phyloP scores from a whole-genome alignment of 1,140 invertebrate species.

The Zeugodacus cucurbitae region DNA sequence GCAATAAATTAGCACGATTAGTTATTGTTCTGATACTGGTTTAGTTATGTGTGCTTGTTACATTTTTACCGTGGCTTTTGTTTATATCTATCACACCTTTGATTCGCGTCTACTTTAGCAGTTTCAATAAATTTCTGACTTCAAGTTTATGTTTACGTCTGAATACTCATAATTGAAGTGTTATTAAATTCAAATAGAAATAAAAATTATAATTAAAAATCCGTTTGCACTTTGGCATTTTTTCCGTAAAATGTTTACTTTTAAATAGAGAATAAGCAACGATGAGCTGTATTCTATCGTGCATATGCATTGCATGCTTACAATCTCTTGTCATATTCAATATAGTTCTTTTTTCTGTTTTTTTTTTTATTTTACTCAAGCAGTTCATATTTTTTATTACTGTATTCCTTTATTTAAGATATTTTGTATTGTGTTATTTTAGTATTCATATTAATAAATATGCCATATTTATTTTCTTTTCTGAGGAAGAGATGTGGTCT shows the following conservation, averaged over 20 bases:
- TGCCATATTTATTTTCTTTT: conserved; percentile 36
- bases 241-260: neutral
- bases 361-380: neutral
- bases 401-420: conserved; percentile 40
- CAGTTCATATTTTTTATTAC: conserved; percentile 28
- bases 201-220: conserved; percentile 9
- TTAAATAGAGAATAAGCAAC: neutral
- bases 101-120: neutral
- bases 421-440: conserved; percentile 35
- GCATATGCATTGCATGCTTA: neutral
- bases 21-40: conserved; percentile 7
- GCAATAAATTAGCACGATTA: neutral
- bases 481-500: conserved; percentile 17
- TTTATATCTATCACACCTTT: neutral
- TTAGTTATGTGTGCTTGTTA: neutral
- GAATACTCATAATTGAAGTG: neutral
- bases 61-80: conserved; percentile 37
- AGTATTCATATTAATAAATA: conserved; percentile 39
- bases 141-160: neutral
- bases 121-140: neutral
- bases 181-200: conserved; percentile 2
- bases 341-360: neutral
- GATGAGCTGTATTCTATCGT: neutral
- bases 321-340: neutral
- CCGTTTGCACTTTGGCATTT: conserved; percentile 9